Evolutionary conservation across 1,140 invertebrate species (phyloP), one percentile per base, ranked within the genome.

Genomic region (Holotrichia oblita): DNA sequence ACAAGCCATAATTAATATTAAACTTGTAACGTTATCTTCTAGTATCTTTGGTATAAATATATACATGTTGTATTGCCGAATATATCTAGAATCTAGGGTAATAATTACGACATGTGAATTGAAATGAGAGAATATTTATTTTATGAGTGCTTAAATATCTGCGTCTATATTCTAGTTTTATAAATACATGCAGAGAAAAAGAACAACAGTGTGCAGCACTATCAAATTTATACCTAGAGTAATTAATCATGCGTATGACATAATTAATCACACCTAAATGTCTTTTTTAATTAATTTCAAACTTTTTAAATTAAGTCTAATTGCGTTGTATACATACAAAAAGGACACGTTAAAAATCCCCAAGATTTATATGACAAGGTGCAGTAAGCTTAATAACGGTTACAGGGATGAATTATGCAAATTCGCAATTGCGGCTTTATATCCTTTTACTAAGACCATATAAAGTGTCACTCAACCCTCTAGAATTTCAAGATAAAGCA

Each of bases 401-500:
- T 69, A 69, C 22, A 69, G 27, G 22, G 61, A 9, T 34, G 27
- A 69, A 69, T 34, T 69, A 69, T 34, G 61, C 22, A 69, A 69
- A 69, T 69, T 69, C 20, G 61, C 61, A 24, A 69, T 69, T 69
- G 61, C 61, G 22, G 22, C 22, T 69, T 69, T 27, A 24, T 69
- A 14, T 69, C 20, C 61, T 69, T 27, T 69, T 69, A 69, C 20
- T 9, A 69, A 69, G 61, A 69, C 61, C 61, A 12, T 20, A 69
- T 69, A 27, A 69, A 69, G 12, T 69, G 61, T 27, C 61, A 69
- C 61, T 69, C 20, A 69, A 22, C 61, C 8, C 20, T 10, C 20
- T 20, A 22, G 20, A 10, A 69, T 69, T 69, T 69, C 61, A 34
- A 69, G 61, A 69, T 69, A 69, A 69, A 22, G 59, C 10, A 14